Percentiles rank a stretch among this genome's conserved stretches.
Evolutionary conservation across 2,797 vertebrate species (phyloP).

Genomic region (Oryzias sinensis): DNA sequence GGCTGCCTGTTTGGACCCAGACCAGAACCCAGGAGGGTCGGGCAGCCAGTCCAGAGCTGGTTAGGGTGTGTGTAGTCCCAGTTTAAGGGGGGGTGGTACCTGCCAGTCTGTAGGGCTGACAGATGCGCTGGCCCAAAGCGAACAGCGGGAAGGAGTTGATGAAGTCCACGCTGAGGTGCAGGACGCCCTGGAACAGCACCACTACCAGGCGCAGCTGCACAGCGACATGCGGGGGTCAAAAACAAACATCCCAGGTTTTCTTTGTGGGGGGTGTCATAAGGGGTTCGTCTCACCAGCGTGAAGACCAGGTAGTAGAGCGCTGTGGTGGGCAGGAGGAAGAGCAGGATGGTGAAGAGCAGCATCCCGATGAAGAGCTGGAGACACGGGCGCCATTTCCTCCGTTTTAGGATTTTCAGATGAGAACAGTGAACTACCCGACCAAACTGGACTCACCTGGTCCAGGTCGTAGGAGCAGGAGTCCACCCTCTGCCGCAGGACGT

Average conservation of each 20-base stretch:
- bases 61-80: too few species aligned
- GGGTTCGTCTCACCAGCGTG: slow-evolving; percentile 84
- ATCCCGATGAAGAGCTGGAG: slow-evolving; percentile 93
- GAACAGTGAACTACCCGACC: too few species aligned
- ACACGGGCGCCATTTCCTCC: not conserved
- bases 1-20: too few species aligned
- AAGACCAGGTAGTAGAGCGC: slow-evolving; percentile 98
- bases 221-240: not conserved
- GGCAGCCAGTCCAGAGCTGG: too few species aligned
- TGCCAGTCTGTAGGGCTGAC: slow-evolving; percentile 86
- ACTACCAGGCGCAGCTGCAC: slow-evolving; percentile 89
- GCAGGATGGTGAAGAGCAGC: slow-evolving; percentile 91
- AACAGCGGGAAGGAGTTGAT: slow-evolving; percentile 93
- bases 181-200: slow-evolving; percentile 89
- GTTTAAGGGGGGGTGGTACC: slow-evolving; percentile 65
- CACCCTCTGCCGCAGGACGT: slow-evolving; percentile 91
- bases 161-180: slow-evolving; percentile 88
- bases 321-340: slow-evolving; percentile 94
- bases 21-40: too few species aligned
- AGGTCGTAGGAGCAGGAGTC: slow-evolving; percentile 98
- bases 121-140: slow-evolving; percentile 83
- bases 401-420: not conserved
- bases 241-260: not conserved
- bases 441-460: slow-evolving; percentile 84
- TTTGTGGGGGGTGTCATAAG: not conserved